phyloP scores from a whole-genome alignment of 2,888 invertebrate species.

The Cremastobaeus sp. region DNA sequence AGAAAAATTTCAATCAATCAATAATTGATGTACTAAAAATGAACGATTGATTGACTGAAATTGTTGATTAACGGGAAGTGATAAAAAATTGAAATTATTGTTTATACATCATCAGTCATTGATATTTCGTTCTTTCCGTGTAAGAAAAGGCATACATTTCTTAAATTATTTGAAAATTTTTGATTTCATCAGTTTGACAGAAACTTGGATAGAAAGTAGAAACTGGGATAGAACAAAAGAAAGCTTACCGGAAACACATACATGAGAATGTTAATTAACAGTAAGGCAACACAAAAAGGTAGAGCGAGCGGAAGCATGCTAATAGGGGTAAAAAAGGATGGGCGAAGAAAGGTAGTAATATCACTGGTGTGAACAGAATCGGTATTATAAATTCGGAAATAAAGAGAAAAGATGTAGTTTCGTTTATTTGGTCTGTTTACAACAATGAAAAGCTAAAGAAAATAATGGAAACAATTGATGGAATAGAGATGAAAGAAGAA shows the following conservation, averaged over 20 bases:
- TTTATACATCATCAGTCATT: too few relatives aligned
- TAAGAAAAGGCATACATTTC: constrained; percentile 8
- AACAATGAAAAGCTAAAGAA: constrained; percentile 1
- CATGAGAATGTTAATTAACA: background rate
- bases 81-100: too few relatives aligned
- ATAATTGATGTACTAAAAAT: too few relatives aligned
- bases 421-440: constrained; percentile 4
- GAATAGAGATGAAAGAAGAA: background rate
- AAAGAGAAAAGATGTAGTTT: background rate
- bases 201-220: background rate
- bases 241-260: background rate
- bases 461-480: background rate
- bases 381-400: too few relatives aligned
- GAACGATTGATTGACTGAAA: too few relatives aligned
- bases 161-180: background rate
- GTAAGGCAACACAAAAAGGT: constrained; percentile 1
- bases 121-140: too few relatives aligned
- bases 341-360: too few relatives aligned
- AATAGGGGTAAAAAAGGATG: too few relatives aligned
- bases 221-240: background rate
- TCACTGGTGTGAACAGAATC: too few relatives aligned
- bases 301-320: background rate
- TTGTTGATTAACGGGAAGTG: too few relatives aligned
- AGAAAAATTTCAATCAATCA: too few relatives aligned
- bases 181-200: constrained; percentile 13